Percentiles rank a stretch among this genome's conserved stretches.
Conservation (phyloP, 92 coral and sea anemone species). For the Paragorgia papillata region DNA sequence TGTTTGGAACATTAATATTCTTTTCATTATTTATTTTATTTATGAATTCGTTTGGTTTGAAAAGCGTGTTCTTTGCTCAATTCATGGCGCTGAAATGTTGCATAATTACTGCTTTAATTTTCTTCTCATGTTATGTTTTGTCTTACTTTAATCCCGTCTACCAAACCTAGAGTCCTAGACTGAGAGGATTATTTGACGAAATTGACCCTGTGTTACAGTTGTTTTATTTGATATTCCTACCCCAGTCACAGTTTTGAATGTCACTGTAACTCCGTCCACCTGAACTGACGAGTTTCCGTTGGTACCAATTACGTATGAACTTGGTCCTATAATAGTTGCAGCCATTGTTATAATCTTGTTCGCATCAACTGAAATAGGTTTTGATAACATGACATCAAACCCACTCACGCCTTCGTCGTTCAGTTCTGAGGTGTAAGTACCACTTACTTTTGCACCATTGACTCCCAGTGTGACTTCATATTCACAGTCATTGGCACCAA, state of each 20-base stretch:
- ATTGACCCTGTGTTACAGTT: background rate
- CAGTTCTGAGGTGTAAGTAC: background rate
- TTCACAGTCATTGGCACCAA: conserved; percentile 58
- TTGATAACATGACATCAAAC: conserved; percentile 66
- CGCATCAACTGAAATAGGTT: conserved; percentile 50
- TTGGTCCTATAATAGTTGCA: conserved; percentile 70
- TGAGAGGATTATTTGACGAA: background rate
- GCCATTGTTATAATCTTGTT: conserved; percentile 56
- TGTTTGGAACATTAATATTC: no score
- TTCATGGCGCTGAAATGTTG: no score
- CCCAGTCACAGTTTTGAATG: conserved; percentile 13
- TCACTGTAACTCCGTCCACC: conserved; percentile 53
- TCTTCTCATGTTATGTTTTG: no score
- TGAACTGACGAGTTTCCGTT: conserved; percentile 55
- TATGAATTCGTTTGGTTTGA: no score
- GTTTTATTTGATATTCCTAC: background rate
- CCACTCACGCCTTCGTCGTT: conserved; percentile 31
- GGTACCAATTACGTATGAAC: no score
- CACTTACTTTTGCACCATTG: background rate
- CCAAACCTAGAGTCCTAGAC: no score
- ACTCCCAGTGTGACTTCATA: background rate
- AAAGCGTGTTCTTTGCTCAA: no score
- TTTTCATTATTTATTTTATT: no score
- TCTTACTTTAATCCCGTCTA: no score
- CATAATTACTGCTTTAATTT: no score